Conservation (phyloP, 2,797 vertebrate genomes). For the Coluber constrictor region DNA sequence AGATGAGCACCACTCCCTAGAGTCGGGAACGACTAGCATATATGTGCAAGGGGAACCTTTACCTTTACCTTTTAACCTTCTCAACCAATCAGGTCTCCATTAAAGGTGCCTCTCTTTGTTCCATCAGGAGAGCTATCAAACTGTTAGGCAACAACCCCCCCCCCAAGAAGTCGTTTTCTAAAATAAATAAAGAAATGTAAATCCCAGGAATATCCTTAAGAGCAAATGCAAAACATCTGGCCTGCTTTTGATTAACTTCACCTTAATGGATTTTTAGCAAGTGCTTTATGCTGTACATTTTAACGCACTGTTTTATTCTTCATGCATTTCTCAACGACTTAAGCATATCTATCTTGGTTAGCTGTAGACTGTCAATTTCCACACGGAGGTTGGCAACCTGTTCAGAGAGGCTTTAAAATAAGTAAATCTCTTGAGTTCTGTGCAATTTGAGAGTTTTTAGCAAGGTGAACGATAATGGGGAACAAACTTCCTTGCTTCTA, state of each 20-base stretch:
- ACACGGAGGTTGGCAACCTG: neutral
- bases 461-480: neutral
- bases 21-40: too few species aligned
- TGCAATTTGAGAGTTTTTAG: neutral
- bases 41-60: too few species aligned
- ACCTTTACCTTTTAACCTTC: neutral
- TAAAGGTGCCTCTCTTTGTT: neutral
- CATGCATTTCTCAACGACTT: neutral
- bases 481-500: neutral
- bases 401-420: neutral
- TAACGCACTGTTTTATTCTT: neutral
- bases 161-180: neutral
- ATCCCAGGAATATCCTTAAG: neutral
- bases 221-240: neutral
- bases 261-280: neutral
- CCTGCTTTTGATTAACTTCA: neutral
- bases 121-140: neutral
- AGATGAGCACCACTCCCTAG: too few species aligned
- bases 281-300: neutral
- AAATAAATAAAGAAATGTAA: neutral
- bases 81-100: neutral
- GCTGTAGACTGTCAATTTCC: neutral
- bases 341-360: neutral
- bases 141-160: neutral
- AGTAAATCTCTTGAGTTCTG: neutral